Base-by-base conservation (phyloP, 64 coral and sea anemone genomes). In the Acropora yongei region DNA sequence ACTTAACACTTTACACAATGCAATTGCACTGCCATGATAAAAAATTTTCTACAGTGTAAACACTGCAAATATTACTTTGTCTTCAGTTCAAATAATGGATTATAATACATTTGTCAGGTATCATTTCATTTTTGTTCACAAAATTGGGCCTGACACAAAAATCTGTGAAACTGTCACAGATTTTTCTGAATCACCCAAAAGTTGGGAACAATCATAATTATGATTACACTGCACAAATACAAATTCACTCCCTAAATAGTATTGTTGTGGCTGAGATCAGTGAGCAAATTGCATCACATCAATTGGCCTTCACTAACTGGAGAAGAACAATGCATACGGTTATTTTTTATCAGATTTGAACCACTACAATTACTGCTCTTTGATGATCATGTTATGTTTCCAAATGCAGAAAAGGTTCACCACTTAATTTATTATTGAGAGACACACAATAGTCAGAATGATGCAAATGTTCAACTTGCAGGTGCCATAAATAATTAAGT, bases 121-220 rank as follows among this genome's bases (percentile, higher is more conserved):
- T 71, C 68, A 71, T 71, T 71, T 71, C 68, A 71, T 71, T 71
- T 71, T 71, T 71, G 18, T 71, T 71, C 20, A n/a, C 68, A 71
- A 71, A 71, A 71, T 71, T 71, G 68, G 68, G 68, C 68, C 68
- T 71, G 68, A 71, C 68, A 71, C 17, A 71, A 71, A 71, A 40
- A 63, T 71, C 68, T 71, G 68, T 71, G 68, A 67, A 67, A 6
- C 63, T 67, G 5, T 67, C 6, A 67, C 63, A 67, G 1, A 12
- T 67, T 67, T 67, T 67, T 8, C 17, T 68, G 17, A 71, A 71
- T 71, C 68, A 71, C 2, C 68, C 68, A 71, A 71, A n/a, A 71
- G 68, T 71, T 71, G 68, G 68, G 19, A 71, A 14, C 2, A 55
- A 55, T 55, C 4, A 71, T 71, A 71, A 39, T 71, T 66, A 66